These are phyloP conservation scores for Clunio marinus DNA, from an alignment of 2,888 invertebrate genomes.

Conservation along the genomic window DNA sequence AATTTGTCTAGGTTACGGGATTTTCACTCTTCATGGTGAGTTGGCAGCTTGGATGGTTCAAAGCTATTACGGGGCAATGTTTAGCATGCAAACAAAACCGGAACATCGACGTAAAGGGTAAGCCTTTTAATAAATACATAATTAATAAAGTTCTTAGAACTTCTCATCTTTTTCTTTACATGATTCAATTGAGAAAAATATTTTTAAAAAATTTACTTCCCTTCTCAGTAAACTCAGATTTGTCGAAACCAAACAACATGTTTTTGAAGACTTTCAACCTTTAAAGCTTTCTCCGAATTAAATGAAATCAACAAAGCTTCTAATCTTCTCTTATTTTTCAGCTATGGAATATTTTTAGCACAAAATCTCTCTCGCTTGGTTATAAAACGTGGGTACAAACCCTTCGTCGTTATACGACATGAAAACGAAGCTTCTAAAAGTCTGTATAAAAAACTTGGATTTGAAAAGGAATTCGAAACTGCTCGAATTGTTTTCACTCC, in stretches of 20 bases:
- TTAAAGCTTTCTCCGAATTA: conserved; percentile 41
- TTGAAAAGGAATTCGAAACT: conserved; percentile 73
- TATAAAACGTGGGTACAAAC: conserved; percentile 70
- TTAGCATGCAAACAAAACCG: conserved; percentile 83
- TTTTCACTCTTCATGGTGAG: conserved; percentile 65
- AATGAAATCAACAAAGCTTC: conserved; percentile 41
- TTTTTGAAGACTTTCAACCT: too few species aligned
- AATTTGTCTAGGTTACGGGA: conserved; percentile 63
- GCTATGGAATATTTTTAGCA: conserved; percentile 69
- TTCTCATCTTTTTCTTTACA: too few species aligned
- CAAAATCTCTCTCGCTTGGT: conserved; percentile 63
- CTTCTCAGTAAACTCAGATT: too few species aligned
- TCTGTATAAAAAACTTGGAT: conserved; percentile 77
- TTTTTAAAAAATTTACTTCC: too few species aligned
- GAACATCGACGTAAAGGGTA: conserved; percentile 67
- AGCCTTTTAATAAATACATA: too few species aligned
- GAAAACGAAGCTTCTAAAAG: conserved; percentile 83
- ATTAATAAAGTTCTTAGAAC: conserved; percentile 39
- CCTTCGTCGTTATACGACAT: conserved; percentile 81
- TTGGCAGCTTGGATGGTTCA: conserved; percentile 89
- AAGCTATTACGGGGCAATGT: conserved; percentile 87
- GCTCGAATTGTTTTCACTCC: conserved; percentile 74
- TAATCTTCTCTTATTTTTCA: conserved; percentile 41
- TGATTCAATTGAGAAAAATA: too few species aligned
- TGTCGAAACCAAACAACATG: too few species aligned